Evolutionary conservation across 2,888 invertebrate genomes (phyloP), one percentile per base, ranked within the genome.

Genomic region (Drosophila pegasa): DNA sequence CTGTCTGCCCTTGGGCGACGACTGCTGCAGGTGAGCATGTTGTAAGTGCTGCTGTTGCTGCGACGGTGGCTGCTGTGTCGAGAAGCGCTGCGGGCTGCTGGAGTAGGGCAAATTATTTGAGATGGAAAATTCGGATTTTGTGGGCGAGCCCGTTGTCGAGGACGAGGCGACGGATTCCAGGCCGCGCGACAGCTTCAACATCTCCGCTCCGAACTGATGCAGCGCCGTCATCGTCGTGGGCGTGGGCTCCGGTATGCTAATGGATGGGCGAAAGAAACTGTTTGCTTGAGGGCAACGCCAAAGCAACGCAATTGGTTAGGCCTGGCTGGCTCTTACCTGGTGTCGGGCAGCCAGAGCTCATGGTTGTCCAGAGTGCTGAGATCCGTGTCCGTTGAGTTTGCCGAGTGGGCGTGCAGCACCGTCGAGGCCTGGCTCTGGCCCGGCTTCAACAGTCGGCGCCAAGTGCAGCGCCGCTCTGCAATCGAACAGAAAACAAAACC

Each of bases 201-300:
- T 96, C 93, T 97, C 96, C 37, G 96, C 96, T 58, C 97, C 97
- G 91, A 97, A 97, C 90, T 96, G 96, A 91, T 96, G 96, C 89
- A 97, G 93, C 63, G 97, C 97, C 31, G 96, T 95, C 95, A 97
- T 96, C 75, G 96, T 96, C 81, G 95, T 96, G 29, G 96, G 96
- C 69, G 96, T 95, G 38, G 96, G 95, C 90, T 96, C 96, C 93
- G 94, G 94, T 92, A 93, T 89, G 85, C 93, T 93, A 62, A 20
- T 27, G 41, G 16, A 12, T 22, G 22, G 22, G 9, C 16, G 22
- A 35, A 10, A 12, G 50, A 33, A 50, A 50, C 22, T 6, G 22
- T 3, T 16, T 22, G 9, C 47, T 31, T 18, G 16, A 35, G 33
- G 16, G 27, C 6, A 14, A 22, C 38, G 16, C 0, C 8, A 12